These are phyloP conservation scores for Pseudorhiza aurosa DNA, from an alignment of 30 jellyfish, hydroid and myxozoan genomes.

Conservation along the genomic window DNA sequence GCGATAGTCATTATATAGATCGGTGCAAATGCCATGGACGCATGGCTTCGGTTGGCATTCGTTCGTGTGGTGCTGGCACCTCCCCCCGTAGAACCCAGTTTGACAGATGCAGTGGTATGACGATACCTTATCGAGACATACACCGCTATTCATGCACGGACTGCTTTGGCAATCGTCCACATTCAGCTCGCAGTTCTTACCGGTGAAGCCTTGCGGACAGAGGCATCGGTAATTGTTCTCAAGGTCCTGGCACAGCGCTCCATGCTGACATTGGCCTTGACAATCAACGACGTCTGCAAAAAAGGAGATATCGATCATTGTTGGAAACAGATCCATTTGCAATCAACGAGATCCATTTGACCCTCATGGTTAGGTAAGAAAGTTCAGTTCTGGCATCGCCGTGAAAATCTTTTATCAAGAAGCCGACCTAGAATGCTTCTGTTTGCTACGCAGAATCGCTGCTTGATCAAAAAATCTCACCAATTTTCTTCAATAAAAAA, in stretches of 20 bases:
- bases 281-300: constrained; percentile 73
- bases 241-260: constrained; percentile 82
- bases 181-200: constrained; percentile 80
- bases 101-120: constrained; percentile 86
- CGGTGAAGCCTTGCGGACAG: constrained; percentile 87
- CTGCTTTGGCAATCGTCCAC: constrained; percentile 79
- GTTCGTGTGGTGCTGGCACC: constrained; percentile 77
- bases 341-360: too few species aligned
- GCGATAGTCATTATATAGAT: constrained; percentile 77
- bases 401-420: too few species aligned
- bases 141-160: constrained; percentile 91
- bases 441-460: too few species aligned
- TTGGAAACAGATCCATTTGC: too few species aligned
- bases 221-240: constrained; percentile 79
- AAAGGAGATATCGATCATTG: too few species aligned
- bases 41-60: constrained; percentile 87
- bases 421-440: too few species aligned
- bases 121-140: constrained; percentile 66
- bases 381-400: too few species aligned
- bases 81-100: constrained; percentile 83
- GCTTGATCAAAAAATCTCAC: too few species aligned
- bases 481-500: too few species aligned
- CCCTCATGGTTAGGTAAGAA: too few species aligned
- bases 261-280: constrained; percentile 91
- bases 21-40: constrained; percentile 86